Base-by-base conservation (phyloP, 2,113 vertebrate species). In the Mesoclemmys tuberculata region DNA sequence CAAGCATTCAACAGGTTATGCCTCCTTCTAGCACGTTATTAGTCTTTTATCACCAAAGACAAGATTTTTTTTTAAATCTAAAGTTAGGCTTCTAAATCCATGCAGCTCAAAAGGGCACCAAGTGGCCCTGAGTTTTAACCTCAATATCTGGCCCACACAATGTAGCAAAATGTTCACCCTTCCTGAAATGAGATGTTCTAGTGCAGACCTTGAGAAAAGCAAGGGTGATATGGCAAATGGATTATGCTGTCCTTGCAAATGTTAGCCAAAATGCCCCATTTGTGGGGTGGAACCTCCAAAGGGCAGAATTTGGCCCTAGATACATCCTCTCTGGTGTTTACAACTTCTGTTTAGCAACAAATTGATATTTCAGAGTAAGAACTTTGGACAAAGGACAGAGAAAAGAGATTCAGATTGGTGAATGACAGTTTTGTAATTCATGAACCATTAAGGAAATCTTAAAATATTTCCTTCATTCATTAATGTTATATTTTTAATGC, bases 381-480 rank as follows among this genome's bases (percentile, higher is more conserved):
- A 80, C 94, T 68, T 80, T 84, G 87, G 87, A 44, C 5, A 8
- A 6, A 46, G 35, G 31, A 51, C 89, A 87, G 2, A 44, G 75
- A 29, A 85, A 90, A 49, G 58, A 93, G 93, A 83, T 77, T 92
- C 10, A 56, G 18, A 71, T 92, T 89, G 92, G 49, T 5, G 5
- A 12, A 58, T 52, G 71, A 55, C 91, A 56, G 51, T 85, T 41
- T 85, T 49, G 29, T 75, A 75, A 75, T 85, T 14, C 44, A 92
- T 46, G 48, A 94, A 41, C 82, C 51, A 93, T 31, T 90, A 92
- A 94, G 12, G 48, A 89, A 90, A 84, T 80, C 82, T 92, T 51
- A 93, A 83, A 90, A 56, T 38, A 91, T 54, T 49, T 49, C 3
- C 27, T 13, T 87, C n/a, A 27, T 22, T 91, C 52, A 44, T 74